Evolutionary conservation across 2,113 vertebrate genomes (phyloP).

Genomic region (Gasterosteus aculeatus): DNA sequence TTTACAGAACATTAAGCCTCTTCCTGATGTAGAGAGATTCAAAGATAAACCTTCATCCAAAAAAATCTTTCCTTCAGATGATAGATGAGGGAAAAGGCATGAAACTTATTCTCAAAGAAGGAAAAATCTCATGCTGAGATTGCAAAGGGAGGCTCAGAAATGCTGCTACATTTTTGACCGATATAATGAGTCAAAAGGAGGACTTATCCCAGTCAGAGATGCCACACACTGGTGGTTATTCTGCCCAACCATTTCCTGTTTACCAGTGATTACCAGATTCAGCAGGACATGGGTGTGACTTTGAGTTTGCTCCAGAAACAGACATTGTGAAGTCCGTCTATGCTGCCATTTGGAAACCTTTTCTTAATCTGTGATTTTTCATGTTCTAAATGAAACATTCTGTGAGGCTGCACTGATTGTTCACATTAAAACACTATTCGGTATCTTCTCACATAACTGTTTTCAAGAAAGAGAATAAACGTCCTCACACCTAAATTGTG

Average conservation of each 20-base stretch:
- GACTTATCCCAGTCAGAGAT: background rate
- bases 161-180: background rate
- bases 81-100: slow-evolving; percentile 26
- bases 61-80: slow-evolving; percentile 12
- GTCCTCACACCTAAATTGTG: no score
- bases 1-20: slow-evolving; percentile 56
- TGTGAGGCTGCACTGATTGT: background rate
- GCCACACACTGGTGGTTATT: background rate
- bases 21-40: slow-evolving; percentile 15
- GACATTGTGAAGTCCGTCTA: slow-evolving; percentile 9
- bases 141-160: background rate
- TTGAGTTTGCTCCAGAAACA: slow-evolving; percentile 19
- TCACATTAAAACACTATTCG: background rate
- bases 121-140: background rate
- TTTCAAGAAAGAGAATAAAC: no score
- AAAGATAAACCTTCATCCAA: slow-evolving; percentile 7
- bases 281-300: slow-evolving; percentile 5
- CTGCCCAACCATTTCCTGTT: slow-evolving; percentile 43
- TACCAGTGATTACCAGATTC: slow-evolving; percentile 27
- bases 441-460: no score
- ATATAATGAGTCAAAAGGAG: background rate
- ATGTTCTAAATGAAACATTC: background rate
- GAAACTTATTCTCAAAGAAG: background rate
- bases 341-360: background rate
- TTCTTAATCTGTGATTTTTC: background rate